Conservation (phyloP, 2,888 invertebrate genomes). For the Zygothrica quintamaculata region DNA sequence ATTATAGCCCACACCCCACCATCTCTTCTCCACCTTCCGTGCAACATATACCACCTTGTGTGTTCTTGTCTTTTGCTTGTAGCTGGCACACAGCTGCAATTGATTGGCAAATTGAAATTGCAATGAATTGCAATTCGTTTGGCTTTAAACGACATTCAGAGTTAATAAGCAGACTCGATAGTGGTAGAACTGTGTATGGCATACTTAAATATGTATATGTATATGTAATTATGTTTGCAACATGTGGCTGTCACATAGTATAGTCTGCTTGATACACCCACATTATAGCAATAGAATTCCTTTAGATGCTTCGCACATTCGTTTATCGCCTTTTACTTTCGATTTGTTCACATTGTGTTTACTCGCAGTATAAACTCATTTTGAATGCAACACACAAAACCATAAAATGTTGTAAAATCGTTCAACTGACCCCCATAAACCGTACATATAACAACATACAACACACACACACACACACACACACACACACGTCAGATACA, state of each 20-base stretch:
- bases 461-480: conserved; percentile 20
- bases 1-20: too few species aligned
- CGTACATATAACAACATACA: conserved; percentile 19
- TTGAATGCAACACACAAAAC: conserved; percentile 68
- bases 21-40: too few species aligned
- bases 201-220: conserved; percentile 33
- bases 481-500: too few species aligned
- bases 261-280: not conserved
- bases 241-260: conserved; percentile 44
- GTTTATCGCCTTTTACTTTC: conserved; percentile 38
- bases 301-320: conserved; percentile 15
- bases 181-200: conserved; percentile 4
- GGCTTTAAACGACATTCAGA: conserved; percentile 13
- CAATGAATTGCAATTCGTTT: not conserved
- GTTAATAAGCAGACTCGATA: conserved; percentile 7
- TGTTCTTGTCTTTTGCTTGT: too few species aligned
- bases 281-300: conserved; percentile 28
- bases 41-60: too few species aligned
- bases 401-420: conserved; percentile 73
- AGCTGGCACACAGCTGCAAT: not conserved
- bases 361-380: conserved; percentile 37
- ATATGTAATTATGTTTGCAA: conserved; percentile 29
- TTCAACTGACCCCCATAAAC: conserved; percentile 62
- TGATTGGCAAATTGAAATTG: conserved; percentile 9
- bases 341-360: conserved; percentile 38